Evolutionary conservation across 2,797 vertebrate species (phyloP).

Genomic region (Sarcoramphus papa): DNA sequence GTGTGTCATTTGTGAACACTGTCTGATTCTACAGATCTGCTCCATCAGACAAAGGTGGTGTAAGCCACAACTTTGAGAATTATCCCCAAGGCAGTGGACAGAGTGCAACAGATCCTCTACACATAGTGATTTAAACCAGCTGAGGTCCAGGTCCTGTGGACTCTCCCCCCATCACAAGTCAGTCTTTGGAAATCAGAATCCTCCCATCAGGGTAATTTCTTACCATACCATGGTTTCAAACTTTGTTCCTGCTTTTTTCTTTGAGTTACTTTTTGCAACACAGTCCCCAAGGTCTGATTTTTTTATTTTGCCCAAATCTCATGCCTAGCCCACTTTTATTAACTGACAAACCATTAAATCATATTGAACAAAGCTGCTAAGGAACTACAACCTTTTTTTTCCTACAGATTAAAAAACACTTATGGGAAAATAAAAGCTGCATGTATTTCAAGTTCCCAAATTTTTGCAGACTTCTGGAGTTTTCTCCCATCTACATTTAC

Average conservation of each 20-base stretch:
- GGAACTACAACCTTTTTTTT: neutral
- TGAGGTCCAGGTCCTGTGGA: neutral
- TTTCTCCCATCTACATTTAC: constrained; percentile 63
- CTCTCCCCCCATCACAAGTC: neutral
- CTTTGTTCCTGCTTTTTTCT: neutral
- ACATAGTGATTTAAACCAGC: accelerated
- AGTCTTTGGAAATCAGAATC: neutral
- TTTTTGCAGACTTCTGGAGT: constrained; percentile 14
- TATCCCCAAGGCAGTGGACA: neutral
- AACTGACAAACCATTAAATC: neutral
- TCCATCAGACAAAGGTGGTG: neutral
- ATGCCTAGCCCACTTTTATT: neutral
- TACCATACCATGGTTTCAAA: neutral
- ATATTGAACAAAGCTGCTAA: constrained; percentile 11
- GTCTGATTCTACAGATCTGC: neutral
- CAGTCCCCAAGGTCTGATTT: neutral
- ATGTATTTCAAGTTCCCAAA: constrained; percentile 28
- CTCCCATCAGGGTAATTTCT: neutral
- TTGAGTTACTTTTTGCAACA: neutral
- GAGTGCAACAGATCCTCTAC: neutral
- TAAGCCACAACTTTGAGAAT: neutral
- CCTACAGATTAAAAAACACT: neutral
- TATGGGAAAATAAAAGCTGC: constrained; percentile 5
- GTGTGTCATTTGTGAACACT: neutral
- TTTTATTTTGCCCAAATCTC: constrained; percentile 2